Evolutionary conservation across 2,113 vertebrate genomes (phyloP), one percentile per base, ranked within the genome.

Genomic region (Uropsilus gracilis): DNA sequence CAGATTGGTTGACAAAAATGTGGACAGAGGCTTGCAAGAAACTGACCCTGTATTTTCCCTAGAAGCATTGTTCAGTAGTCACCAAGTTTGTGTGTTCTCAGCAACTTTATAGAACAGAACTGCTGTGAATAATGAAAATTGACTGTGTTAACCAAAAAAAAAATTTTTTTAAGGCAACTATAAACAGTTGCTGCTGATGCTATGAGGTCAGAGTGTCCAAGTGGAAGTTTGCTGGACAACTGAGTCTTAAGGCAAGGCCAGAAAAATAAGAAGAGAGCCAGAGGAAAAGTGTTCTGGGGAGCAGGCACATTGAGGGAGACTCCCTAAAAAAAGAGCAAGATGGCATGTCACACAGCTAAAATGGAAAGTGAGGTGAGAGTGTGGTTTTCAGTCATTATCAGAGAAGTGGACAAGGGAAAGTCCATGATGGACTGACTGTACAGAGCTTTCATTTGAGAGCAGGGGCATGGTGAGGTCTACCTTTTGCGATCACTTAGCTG

Each of bases 401-500:
- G 37, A 95, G 46, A 91, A 42, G 3, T 46, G 63, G 68, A 68
- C 59, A 72, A 64, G n/a, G 18, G 26, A 16, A 14, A 50, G 8
- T 59, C 30, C 14, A 24, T 34, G 3, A 17, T 34, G 4, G 11
- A 16, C 11, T 16, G 11, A 16, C 11, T 16, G 20, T 86, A 2
- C 7, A 83, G 86, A 86, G 37, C 53, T 96, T 80, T 89, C 86
- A 90, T 18, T 50, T 86, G 83, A 83, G 63, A 53, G 63, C 7
- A 61, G 18, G 7, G 16, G 37, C 17, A 32, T 9, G 3, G 30
- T 42, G 20, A 53, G 44, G 64, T 57, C 77, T 86, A 55, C 28
- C 42, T 78, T 89, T 1, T 69, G 22, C 63, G 22, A 34, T 63
- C 37, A 63, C 16, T 77, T 37, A 10, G 59, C 76, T 78, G 24